Evolutionary conservation across 2,797 vertebrate species (phyloP).

Genomic region (Florisuga fusca): DNA sequence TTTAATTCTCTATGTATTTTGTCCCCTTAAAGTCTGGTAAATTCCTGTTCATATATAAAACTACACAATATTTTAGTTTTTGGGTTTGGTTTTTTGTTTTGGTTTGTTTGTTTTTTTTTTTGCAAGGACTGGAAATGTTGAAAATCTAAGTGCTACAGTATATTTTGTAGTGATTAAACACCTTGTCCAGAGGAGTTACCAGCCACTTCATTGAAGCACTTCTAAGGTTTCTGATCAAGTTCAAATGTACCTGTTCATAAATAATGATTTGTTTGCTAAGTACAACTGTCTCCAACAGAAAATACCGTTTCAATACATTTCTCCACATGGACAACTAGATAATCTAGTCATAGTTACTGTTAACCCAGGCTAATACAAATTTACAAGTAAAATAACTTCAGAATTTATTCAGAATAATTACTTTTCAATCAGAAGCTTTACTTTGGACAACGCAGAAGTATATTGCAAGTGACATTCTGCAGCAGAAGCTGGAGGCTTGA

Average conservation of each 20-base stretch:
- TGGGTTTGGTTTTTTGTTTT: neutral
- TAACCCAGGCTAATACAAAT: constrained; percentile 66
- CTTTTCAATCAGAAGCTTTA: constrained; percentile 62
- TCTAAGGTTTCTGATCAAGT: constrained; percentile 68
- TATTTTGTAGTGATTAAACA: constrained; percentile 75
- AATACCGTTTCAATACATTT: constrained; percentile 68
- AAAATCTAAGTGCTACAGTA: constrained; percentile 68
- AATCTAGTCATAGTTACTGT: constrained; percentile 59
- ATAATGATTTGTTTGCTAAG: constrained; percentile 68
- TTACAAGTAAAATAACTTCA: constrained; percentile 72
- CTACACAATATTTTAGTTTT: constrained; percentile 11
- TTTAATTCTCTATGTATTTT: constrained; percentile 10
- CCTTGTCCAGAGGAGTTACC: constrained; percentile 66
- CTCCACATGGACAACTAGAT: constrained; percentile 35
- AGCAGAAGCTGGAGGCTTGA: constrained; percentile 66
- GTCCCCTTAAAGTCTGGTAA: constrained; percentile 37
- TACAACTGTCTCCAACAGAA: constrained; percentile 74
- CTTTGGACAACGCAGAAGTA: constrained; percentile 63
- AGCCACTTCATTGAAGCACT: constrained; percentile 61
- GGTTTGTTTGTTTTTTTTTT: constrained; percentile 49
- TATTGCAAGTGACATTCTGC: constrained; percentile 63
- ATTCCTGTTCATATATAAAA: constrained; percentile 69
- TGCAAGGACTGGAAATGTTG: constrained; percentile 33
- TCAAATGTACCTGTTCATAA: constrained; percentile 74
- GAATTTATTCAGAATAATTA: constrained; percentile 70